A percentile compares a stretch with the other conserved stretches of the same genome.
Conservation (phyloP, 1,140 invertebrate species). For the Drosophila burlai region DNA sequence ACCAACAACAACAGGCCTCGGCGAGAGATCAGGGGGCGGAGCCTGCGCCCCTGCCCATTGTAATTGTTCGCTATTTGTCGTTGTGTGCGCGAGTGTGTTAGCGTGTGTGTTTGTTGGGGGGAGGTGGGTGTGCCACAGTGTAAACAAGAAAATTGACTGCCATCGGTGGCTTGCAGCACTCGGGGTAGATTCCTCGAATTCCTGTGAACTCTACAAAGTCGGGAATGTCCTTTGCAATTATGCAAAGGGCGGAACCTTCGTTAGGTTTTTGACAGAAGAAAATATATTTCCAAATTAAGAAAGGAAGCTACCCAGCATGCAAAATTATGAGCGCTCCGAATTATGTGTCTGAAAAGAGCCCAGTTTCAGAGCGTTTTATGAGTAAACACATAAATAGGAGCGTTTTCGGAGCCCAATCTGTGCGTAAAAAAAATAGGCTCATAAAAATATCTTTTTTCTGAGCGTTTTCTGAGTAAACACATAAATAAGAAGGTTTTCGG, state of each 20-base stretch:
- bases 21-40: constrained; percentile 46
- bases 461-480: too few species aligned
- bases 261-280: not conserved
- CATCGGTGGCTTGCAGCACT: constrained; percentile 43
- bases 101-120: not conserved
- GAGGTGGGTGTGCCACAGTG: constrained; percentile 27
- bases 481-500: too few species aligned
- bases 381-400: too few species aligned
- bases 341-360: too few species aligned
- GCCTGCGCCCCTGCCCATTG: constrained; percentile 43
- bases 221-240: constrained; percentile 3
- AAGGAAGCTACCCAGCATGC: too few species aligned
- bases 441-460: too few species aligned
- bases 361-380: too few species aligned
- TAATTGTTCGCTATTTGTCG: constrained; percentile 81
- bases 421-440: too few species aligned
- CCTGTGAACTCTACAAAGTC: constrained; percentile 21
- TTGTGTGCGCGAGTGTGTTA: constrained; percentile 33
- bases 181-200: constrained; percentile 39
- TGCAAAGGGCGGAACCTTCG: not conserved
- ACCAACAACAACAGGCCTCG: constrained; percentile 31
- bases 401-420: too few species aligned
- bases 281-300: not conserved
- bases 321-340: too few species aligned
- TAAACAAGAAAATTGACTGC: constrained; percentile 80